Conservation (phyloP, 2,888 invertebrate genomes). For the Timema cristinae region DNA sequence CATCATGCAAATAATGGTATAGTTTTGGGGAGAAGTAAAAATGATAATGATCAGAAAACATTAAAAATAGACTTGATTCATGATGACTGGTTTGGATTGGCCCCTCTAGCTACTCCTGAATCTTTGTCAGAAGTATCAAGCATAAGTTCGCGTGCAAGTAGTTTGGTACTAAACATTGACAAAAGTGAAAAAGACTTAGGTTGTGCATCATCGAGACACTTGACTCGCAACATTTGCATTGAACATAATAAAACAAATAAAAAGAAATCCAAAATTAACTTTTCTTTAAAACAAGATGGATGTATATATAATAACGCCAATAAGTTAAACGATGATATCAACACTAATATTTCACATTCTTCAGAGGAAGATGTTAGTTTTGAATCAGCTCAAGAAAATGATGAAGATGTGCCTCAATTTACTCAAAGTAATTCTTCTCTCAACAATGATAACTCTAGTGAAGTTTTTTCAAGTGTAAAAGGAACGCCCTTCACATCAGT, state of each 20-base stretch:
- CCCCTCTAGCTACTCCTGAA: conserved; percentile 78
- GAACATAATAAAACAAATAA: too few relatives aligned
- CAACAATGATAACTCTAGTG: conserved; percentile 23
- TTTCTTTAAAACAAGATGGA: too few relatives aligned
- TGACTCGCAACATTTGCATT: too few relatives aligned
- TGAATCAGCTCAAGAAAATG: conserved; percentile 27
- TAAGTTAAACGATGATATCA: neutral
- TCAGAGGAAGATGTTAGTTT: conserved; percentile 31
- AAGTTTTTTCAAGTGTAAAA: conserved; percentile 27
- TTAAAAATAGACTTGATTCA: conserved; percentile 51
- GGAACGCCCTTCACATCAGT: conserved; percentile 27
- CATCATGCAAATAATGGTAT: conserved; percentile 17
- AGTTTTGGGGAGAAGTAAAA: too few relatives aligned
- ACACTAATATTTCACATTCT: conserved; percentile 9
- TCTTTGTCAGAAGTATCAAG: conserved; percentile 78
- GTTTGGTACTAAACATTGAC: conserved; percentile 34
- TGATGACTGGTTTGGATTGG: conserved; percentile 65
- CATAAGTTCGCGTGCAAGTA: conserved; percentile 63
- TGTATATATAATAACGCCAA: neutral
- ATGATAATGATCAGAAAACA: neutral
- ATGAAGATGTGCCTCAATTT: conserved; percentile 16
- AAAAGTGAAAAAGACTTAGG: neutral
- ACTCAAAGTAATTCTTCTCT: conserved; percentile 20
- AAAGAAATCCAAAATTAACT: too few relatives aligned
- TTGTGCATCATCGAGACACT: too few relatives aligned